Conservation (phyloP, 2,888 invertebrate species). For the Polyploca ridens region DNA sequence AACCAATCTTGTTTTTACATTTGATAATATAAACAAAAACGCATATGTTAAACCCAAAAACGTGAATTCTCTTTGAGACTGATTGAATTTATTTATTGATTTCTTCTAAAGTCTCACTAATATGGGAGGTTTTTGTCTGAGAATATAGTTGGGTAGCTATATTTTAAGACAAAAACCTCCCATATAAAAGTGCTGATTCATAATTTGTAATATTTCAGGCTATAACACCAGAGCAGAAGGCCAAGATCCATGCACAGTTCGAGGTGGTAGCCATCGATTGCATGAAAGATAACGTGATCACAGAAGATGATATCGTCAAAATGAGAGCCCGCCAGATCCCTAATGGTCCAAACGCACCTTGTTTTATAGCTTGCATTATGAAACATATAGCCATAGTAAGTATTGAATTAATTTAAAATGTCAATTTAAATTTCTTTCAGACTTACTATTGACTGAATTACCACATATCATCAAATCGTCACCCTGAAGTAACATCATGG, state of each 20-base stretch:
- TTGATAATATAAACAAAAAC: too few relatives aligned
- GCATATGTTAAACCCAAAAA: too few relatives aligned
- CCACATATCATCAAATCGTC: too few relatives aligned
- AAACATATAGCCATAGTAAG: constrained; percentile 67
- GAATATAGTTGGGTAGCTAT: too few relatives aligned
- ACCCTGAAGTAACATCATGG: too few relatives aligned
- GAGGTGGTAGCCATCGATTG: constrained; percentile 60
- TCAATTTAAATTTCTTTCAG: not conserved
- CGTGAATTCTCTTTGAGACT: too few relatives aligned
- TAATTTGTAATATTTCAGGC: constrained; percentile 46
- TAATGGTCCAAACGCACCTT: constrained; percentile 60
- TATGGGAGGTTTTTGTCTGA: too few relatives aligned
- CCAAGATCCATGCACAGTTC: constrained; percentile 59
- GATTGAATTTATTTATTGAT: too few relatives aligned
- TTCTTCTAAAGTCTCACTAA: too few relatives aligned
- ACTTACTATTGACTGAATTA: too few relatives aligned
- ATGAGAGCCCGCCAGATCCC: constrained; percentile 55
- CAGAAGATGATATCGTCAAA: constrained; percentile 56
- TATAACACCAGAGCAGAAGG: constrained; percentile 66
- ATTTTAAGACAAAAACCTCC: too few relatives aligned
- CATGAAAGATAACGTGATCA: constrained; percentile 52
- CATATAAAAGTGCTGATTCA: not conserved
- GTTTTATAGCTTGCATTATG: constrained; percentile 70
- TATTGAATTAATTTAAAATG: constrained; percentile 18
- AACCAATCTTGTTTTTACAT: too few relatives aligned